phyloP scores from a whole-genome alignment of 2,888 invertebrate genomes.

The Encarsia formosa region DNA sequence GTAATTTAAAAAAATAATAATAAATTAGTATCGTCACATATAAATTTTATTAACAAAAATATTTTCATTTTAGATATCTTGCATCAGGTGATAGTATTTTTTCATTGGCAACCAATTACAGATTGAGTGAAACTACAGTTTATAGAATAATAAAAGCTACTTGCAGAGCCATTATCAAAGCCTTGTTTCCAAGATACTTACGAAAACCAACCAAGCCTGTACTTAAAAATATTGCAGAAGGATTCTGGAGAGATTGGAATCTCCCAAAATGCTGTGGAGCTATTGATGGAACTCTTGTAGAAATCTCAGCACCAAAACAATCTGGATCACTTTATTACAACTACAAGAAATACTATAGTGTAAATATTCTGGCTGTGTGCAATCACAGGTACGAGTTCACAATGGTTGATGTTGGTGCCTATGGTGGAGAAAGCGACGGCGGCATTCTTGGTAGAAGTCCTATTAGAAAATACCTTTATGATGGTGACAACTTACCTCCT shows the following conservation, averaged over 20 bases:
- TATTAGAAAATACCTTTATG: constrained; percentile 6
- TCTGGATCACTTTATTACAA: constrained; percentile 27
- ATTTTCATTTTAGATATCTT: constrained; percentile 21
- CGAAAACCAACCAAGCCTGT: constrained; percentile 12
- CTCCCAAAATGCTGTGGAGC: constrained; percentile 28
- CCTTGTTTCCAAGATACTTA: constrained; percentile 16
- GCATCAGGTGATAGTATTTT: constrained; percentile 16
- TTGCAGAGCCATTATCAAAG: constrained; percentile 13
- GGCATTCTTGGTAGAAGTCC: constrained; percentile 17
- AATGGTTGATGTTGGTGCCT: constrained; percentile 24
- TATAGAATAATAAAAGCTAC: constrained; percentile 23
- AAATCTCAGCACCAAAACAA: constrained; percentile 24
- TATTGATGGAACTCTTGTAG: constrained; percentile 24
- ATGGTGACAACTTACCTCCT: no score
- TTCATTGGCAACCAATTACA: constrained; percentile 15
- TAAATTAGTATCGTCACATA: no score
- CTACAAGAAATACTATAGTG: constrained; percentile 30
- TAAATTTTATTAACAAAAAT: no score
- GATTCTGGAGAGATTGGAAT: constrained; percentile 24
- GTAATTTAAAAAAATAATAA: no score
- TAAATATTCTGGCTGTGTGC: constrained; percentile 26
- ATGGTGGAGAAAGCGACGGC: constrained; percentile 25
- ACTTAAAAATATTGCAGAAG: constrained; percentile 17
- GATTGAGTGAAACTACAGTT: constrained; percentile 20
- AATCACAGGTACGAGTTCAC: constrained; percentile 26